phyloP scores from a whole-genome alignment of 2,113 vertebrate genomes.

The Melanostigma gelatinosum region DNA sequence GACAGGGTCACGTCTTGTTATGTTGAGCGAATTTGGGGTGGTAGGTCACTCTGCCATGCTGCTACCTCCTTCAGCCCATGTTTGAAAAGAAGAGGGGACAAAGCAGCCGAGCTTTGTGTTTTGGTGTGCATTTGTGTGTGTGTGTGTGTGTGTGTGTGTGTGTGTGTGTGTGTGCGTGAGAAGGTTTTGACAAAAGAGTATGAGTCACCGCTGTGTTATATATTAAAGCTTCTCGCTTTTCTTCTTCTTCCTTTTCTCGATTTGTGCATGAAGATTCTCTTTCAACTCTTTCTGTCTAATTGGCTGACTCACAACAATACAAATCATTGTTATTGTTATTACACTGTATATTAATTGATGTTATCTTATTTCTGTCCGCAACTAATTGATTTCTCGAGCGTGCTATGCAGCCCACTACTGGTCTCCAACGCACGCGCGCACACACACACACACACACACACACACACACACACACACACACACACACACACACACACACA shows the following conservation, averaged over 20 bases:
- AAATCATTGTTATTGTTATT: background rate
- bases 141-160: background rate
- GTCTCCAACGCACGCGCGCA: conserved; percentile 14
- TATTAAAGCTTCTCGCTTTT: conserved; percentile 48
- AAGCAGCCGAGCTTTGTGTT: conserved; percentile 18
- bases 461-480: background rate
- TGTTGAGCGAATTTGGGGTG: conserved; percentile 19
- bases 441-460: background rate
- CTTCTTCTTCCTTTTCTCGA: conserved; percentile 2
- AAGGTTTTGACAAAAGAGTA: conserved; percentile 39
- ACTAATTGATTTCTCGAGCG: background rate
- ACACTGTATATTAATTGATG: background rate
- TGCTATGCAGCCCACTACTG: background rate
- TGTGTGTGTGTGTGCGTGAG: background rate
- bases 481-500: background rate
- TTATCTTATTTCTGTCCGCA: background rate
- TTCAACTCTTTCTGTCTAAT: background rate
- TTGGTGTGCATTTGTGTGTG: background rate
- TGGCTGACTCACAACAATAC: background rate
- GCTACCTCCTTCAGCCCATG: conserved; percentile 21
- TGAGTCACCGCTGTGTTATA: conserved; percentile 67
- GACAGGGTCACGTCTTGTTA: conserved; percentile 50
- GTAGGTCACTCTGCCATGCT: conserved; percentile 37
- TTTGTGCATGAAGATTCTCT: conserved; percentile 11
- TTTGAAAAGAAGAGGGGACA: conserved; percentile 16